Conservation (phyloP, 1,140 invertebrate species). For the Drosophila tsacasi region DNA sequence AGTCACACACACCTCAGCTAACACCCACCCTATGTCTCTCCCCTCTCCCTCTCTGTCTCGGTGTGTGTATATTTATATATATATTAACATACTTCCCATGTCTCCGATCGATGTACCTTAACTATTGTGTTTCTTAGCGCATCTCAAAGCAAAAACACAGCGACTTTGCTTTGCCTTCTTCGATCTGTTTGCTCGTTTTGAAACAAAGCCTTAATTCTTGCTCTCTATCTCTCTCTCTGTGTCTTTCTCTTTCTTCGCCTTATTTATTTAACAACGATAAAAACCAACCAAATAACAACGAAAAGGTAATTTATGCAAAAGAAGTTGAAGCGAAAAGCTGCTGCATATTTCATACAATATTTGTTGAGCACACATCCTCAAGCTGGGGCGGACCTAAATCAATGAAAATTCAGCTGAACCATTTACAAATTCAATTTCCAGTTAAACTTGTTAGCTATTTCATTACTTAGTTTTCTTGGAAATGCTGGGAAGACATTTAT, state of each 20-base stretch:
- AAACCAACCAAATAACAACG: constrained; percentile 52
- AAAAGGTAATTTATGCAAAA: constrained; percentile 74
- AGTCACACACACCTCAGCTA: constrained; percentile 26
- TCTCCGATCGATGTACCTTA: constrained; percentile 44
- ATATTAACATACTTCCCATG: constrained; percentile 25
- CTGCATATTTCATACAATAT: constrained; percentile 42
- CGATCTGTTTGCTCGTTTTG: constrained; percentile 37
- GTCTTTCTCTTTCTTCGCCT: constrained; percentile 37
- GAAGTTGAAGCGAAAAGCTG: constrained; percentile 34
- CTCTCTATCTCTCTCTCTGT: constrained; percentile 50
- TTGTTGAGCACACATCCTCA: constrained; percentile 26
- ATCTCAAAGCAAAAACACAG: constrained; percentile 33
- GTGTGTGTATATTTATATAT: constrained; percentile 23
- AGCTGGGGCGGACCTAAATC: constrained; percentile 23
- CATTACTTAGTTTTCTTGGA: neutral
- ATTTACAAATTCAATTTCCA: neutral
- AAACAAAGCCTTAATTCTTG: constrained; percentile 49
- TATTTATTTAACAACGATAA: constrained; percentile 45
- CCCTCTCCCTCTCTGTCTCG: constrained; percentile 3
- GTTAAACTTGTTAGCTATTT: neutral
- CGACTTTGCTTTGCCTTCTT: constrained; percentile 30
- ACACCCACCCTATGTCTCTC: constrained; percentile 24
- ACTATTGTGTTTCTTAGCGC: constrained; percentile 56
- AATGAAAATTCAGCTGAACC: neutral
- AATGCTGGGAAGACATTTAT: neutral